phyloP scores from a whole-genome alignment of 2,888 invertebrate species.

The Hydrotaea cyrtoneurina region DNA sequence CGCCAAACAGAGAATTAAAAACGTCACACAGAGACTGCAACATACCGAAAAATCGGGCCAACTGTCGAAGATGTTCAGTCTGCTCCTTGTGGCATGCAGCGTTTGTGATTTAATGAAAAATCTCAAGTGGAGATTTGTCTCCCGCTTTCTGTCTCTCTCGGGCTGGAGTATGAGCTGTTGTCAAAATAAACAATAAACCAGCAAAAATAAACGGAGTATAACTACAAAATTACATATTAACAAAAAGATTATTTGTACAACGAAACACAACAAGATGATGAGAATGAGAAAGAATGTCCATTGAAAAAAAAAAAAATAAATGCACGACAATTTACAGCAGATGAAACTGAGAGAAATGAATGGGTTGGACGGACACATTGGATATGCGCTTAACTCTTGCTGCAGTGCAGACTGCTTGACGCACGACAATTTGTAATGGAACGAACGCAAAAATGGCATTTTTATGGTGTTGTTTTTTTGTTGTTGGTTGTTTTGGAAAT shows the following conservation, averaged over 20 bases:
- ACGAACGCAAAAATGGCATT: constrained; percentile 21
- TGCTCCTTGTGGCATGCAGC: constrained; percentile 30
- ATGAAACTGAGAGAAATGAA: constrained; percentile 39
- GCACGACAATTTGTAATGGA: constrained; percentile 41
- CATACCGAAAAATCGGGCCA: constrained; percentile 8
- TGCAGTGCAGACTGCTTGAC: constrained; percentile 55
- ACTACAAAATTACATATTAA: constrained; percentile 53
- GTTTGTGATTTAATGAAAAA: constrained; percentile 62
- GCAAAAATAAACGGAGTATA: constrained; percentile 26
- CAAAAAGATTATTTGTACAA: constrained; percentile 62
- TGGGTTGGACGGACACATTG: neutral
- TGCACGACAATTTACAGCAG: constrained; percentile 56
- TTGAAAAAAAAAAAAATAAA: constrained; percentile 61
- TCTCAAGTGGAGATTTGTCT: constrained; percentile 61
- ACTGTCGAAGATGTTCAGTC: constrained; percentile 33
- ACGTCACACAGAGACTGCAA: constrained; percentile 42
- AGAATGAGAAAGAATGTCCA: constrained; percentile 49
- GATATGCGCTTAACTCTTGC: constrained; percentile 5
- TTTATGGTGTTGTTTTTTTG: neutral
- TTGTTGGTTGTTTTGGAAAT: constrained; percentile 1
- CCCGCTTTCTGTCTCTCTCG: neutral
- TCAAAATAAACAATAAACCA: constrained; percentile 60
- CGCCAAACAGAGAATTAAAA: constrained; percentile 48
- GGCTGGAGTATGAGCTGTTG: constrained; percentile 41
- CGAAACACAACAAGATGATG: constrained; percentile 13